Conservation (phyloP, 92 coral and sea anemone species). For the Virgularia gustaviana region DNA sequence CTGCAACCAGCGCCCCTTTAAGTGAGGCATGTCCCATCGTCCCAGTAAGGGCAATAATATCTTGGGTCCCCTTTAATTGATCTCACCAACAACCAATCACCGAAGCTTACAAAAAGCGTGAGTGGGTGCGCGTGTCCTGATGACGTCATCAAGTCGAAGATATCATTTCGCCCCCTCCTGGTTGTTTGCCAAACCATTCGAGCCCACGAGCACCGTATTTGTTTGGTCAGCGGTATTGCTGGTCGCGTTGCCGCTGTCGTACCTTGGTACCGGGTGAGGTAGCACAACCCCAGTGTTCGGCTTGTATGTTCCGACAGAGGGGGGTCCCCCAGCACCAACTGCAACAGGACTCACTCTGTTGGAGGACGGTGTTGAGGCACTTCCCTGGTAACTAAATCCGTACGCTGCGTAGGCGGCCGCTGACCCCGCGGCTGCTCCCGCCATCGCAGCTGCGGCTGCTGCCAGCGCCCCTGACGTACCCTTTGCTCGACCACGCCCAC, state of each 20-base stretch:
- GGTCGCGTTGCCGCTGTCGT: slow-evolving; percentile 51
- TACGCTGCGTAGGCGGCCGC: slow-evolving; percentile 98
- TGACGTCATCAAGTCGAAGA: not conserved
- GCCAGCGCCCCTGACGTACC: slow-evolving; percentile 95
- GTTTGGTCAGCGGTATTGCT: slow-evolving; percentile 31
- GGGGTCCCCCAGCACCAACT: slow-evolving; percentile 74
- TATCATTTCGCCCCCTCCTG: not conserved
- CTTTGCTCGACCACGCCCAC: slow-evolving; percentile 91
- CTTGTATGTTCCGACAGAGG: slow-evolving; percentile 42
- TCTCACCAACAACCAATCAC: too few species aligned
- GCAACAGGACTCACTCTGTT: slow-evolving; percentile 95
- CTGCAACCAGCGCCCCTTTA: too few species aligned
- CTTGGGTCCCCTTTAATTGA: too few species aligned
- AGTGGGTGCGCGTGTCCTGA: too few species aligned
- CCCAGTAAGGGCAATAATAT: too few species aligned
- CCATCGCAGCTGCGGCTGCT: slow-evolving; percentile 98
- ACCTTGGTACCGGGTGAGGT: slow-evolving; percentile 77
- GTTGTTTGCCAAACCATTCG: not conserved
- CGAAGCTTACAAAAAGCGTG: too few species aligned
- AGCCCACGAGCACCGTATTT: not conserved
- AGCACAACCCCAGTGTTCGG: slow-evolving; percentile 52
- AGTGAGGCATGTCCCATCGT: too few species aligned
- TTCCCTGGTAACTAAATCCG: slow-evolving; percentile 95
- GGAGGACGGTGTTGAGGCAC: slow-evolving; percentile 81
- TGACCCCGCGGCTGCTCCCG: slow-evolving; percentile 99